Evolutionary conservation across 1,140 invertebrate genomes (phyloP).

Genomic region (Bombus polaris): DNA sequence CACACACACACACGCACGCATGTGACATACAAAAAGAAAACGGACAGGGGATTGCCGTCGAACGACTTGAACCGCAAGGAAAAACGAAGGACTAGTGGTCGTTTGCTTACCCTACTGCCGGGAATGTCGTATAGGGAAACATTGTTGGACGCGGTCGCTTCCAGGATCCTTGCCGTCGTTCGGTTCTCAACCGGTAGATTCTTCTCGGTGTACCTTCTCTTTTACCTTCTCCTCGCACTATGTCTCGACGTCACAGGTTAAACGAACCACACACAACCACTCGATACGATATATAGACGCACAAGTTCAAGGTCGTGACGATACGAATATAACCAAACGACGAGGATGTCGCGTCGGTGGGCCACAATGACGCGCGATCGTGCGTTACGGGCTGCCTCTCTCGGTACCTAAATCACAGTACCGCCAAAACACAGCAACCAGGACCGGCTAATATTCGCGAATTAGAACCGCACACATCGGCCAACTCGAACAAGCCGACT

Average conservation of each 20-base stretch:
- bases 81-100: neutral
- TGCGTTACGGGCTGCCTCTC: neutral
- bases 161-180: constrained; percentile 31
- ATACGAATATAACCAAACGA: constrained; percentile 10
- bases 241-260: constrained; percentile 37
- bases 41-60: neutral
- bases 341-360: neutral
- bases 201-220: neutral
- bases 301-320: constrained; percentile 65
- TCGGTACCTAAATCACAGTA: neutral
- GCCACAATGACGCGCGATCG: neutral
- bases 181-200: neutral
- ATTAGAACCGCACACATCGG: neutral
- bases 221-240: constrained; percentile 24
- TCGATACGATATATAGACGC: neutral
- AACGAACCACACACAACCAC: constrained; percentile 52
- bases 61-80: constrained; percentile 26
- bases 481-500: neutral
- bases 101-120: constrained; percentile 80
- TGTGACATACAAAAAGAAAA: neutral
- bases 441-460: neutral
- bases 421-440: constrained; percentile 13
- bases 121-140: constrained; percentile 81
- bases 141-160: constrained; percentile 67
- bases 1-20: no score